Percentiles rank a stretch among this genome's conserved stretches.
Evolutionary conservation across 2,888 invertebrate species (phyloP).

Genomic region (Scaptomyza caliginosa): DNA sequence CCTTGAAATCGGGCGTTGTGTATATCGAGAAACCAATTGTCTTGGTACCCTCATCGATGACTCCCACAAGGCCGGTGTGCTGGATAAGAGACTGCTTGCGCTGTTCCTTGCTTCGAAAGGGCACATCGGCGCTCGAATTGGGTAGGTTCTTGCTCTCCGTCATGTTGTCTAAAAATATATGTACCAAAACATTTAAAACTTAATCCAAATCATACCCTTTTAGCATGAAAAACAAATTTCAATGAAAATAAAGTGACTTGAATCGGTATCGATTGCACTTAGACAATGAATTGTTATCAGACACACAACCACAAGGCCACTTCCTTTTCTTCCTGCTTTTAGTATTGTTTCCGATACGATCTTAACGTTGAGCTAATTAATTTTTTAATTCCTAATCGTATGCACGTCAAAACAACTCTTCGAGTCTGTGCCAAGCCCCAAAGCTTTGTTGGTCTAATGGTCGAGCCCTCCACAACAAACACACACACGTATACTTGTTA

Average conservation of each 20-base stretch:
- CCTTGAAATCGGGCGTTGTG: constrained; percentile 90
- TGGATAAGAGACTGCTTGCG: constrained; percentile 69
- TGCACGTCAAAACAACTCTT: constrained; percentile 27
- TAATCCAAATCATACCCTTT: too few species aligned
- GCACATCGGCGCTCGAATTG: constrained; percentile 73
- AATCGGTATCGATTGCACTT: constrained; percentile 23
- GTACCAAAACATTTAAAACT: too few species aligned
- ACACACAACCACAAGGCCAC: not conserved
- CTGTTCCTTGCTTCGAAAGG: constrained; percentile 72
- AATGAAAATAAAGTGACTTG: not conserved
- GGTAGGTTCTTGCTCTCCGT: constrained; percentile 74
- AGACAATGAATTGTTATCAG: constrained; percentile 10
- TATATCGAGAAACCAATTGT: constrained; percentile 93
- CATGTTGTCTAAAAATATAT: constrained; percentile 51
- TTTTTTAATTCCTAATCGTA: not conserved
- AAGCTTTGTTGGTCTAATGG: constrained; percentile 37
- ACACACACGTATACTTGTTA: constrained; percentile 23
- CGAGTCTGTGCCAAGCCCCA: constrained; percentile 34
- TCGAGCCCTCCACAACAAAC: constrained; percentile 59
- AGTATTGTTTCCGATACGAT: constrained; percentile 22
- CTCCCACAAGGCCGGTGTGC: constrained; percentile 88
- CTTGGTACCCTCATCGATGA: constrained; percentile 98
- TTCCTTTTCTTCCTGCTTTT: not conserved
- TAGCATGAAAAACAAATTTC: constrained; percentile 11
- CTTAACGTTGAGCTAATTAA: constrained; percentile 23